phyloP scores from a whole-genome alignment of 2,113 vertebrate species.

The Aegotheles bennettii region DNA sequence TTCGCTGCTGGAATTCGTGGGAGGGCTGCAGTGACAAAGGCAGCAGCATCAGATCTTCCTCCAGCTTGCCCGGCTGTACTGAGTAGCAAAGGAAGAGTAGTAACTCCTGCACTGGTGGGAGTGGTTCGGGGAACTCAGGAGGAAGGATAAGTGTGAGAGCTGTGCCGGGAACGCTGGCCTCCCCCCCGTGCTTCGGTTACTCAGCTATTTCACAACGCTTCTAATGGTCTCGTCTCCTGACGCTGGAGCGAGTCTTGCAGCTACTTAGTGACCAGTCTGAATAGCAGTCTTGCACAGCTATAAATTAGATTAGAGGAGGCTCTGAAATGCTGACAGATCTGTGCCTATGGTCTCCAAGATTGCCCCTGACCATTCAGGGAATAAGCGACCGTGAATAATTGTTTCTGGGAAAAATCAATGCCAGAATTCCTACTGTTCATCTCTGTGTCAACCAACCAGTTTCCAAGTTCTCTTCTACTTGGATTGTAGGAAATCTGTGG shows the following conservation, averaged over 20 bases:
- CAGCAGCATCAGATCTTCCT: constrained; percentile 39
- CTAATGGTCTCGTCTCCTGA: neutral
- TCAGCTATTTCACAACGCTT: constrained; percentile 27
- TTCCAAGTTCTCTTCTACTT: neutral
- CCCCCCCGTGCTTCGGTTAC: neutral
- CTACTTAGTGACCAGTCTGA: neutral
- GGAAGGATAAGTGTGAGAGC: neutral
- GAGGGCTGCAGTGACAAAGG: neutral
- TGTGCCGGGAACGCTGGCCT: neutral
- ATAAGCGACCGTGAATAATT: neutral
- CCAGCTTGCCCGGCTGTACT: neutral
- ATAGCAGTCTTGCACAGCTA: neutral
- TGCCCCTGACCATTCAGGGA: neutral
- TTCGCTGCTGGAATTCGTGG: constrained; percentile 49
- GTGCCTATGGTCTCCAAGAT: neutral
- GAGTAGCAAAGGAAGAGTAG: neutral
- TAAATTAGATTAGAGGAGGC: neutral
- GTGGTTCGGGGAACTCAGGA: constrained; percentile 11
- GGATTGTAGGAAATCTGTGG: neutral
- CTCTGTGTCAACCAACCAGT: neutral
- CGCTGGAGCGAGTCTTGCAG: neutral
- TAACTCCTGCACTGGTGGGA: neutral
- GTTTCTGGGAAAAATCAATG: neutral
- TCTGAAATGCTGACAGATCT: constrained; percentile 9
- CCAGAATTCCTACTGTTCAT: neutral